Base-by-base conservation (phyloP, 2,797 vertebrate genomes). In the Ibycter americanus region DNA sequence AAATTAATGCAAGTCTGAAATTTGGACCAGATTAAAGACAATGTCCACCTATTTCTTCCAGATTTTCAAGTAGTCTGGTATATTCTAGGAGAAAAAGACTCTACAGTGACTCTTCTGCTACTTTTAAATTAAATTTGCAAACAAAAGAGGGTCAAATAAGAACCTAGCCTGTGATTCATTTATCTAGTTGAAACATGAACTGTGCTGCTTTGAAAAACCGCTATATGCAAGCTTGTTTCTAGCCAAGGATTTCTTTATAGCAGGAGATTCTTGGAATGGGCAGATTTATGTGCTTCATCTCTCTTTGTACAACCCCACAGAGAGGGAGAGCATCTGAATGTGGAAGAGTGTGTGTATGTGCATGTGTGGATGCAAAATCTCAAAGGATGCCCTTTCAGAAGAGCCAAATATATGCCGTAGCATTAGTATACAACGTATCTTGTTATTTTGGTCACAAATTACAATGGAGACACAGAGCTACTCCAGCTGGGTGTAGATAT, bases 361-460 rank as follows among this genome's bases (percentile, higher is more conserved):
- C 40, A 10, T 40, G 18, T 25, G n/a, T 4, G 29, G 38, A 49
- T 66, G 36, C 31, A 90, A 16, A 90, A 91, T 25, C 63, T 74
- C 55, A 44, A 44, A 77, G 42, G 40, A 63, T 23, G 29, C 12
- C 31, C 47, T 47, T 86, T 40, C 72, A 79, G 34, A 76, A 61
- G 54, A 74, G 36, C 38, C 40, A 87, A n/a, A 90, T 42, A 70
- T 19, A 32, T 12, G n/a, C 61, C 4, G 7, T 8, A 32, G 22
- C 55, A 59, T 67, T 89, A 79, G 34, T 19, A 46, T 36, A 62
- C 38, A 86, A 85, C 22, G 15, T 34, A 67, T 25, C 22, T 54
- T 68, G 44, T 78, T 85, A 52, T 66, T 95, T 89, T 82, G 62
- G 25, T 88, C 70, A 78, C 68, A 90, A 58, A 89, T 96, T 88